Evolutionary conservation across 2,797 vertebrate species (phyloP).

Genomic region (Gephyroberyx darwinii): DNA sequence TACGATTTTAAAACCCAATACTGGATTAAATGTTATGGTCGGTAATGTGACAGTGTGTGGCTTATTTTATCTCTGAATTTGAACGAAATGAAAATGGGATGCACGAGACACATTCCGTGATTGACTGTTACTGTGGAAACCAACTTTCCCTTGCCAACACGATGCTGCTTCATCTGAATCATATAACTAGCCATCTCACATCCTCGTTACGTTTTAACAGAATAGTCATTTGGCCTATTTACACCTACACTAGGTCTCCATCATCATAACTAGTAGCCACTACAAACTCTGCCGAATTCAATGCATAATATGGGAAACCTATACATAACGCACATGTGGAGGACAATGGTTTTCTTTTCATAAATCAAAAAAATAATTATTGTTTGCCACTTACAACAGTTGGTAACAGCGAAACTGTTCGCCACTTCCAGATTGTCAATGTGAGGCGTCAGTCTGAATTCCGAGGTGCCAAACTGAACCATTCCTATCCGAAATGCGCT

Average conservation of each 20-base stretch:
- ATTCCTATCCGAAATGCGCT: constrained; percentile 98
- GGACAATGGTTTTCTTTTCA: not conserved
- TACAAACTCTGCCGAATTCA: not conserved
- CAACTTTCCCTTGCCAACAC: constrained; percentile 70
- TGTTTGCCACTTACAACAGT: constrained; percentile 91
- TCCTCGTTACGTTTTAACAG: constrained; percentile 18
- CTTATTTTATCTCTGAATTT: constrained; percentile 44
- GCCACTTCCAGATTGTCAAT: constrained; percentile 99
- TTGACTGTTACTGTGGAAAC: constrained; percentile 81
- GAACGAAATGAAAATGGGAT: constrained; percentile 53
- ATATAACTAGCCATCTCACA: constrained; percentile 20
- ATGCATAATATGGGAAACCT: not conserved
- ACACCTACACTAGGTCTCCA: not conserved
- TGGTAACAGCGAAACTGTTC: constrained; percentile 99
- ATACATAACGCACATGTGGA: not conserved
- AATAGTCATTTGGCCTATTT: constrained; percentile 33
- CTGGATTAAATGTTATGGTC: too few relatives aligned
- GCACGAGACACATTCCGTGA: constrained; percentile 45
- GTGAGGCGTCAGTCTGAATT: constrained; percentile 97
- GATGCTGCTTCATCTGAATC: constrained; percentile 8
- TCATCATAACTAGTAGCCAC: not conserved
- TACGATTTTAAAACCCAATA: too few relatives aligned
- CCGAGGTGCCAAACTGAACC: constrained; percentile 95
- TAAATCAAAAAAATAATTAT: not conserved
- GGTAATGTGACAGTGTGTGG: not conserved